Base-by-base conservation (phyloP, 2,888 invertebrate species). In the Empis livida region DNA sequence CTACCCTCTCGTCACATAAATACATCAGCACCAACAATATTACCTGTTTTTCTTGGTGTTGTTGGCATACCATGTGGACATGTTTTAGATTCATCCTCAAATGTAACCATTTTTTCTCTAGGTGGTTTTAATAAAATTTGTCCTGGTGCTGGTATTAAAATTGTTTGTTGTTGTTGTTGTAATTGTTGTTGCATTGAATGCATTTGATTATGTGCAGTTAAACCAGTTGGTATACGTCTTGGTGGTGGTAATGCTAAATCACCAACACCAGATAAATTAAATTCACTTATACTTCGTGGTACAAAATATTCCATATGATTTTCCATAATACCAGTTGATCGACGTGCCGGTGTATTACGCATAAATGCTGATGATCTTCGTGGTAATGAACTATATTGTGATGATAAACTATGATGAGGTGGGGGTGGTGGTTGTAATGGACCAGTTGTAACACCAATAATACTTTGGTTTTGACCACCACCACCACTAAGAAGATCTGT, bases 251-350 rank as follows among this genome's bases (percentile, higher is more conserved):
- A 61, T 15, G 72, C 72, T 47, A 74, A 68, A 58, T 80, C 77
- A 44, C 76, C 73, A 10, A 80, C 76, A 37, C 84, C 80, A 0
- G 80, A 77, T 48, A 88, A 66, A 63, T 88, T 84, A 61, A 88
- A 88, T 63, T 87, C 88, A 67, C 87, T 87, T 49, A 87, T 76
- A 66, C 86, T 86, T 49, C 88, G 74, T 51, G 88, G 88, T 52
- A 88, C 86, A 64, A 87, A 88, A 65, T 88, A 88, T 62, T 88
- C 88, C 49, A 85, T 73, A 52, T 82, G 76, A 42, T 78, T 77
- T 56, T 80, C 81, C 45, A 75, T 73, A 61, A 64, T 63, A 46
- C 76, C 71, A 16, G 75, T 76, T 20, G 81, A 82, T 42, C 81
- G 72, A 16, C 84, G 73, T 23, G 76, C 73, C 2, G 82, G 80